phyloP scores from a whole-genome alignment of 2,113 vertebrate genomes.

The Passer montanus region DNA sequence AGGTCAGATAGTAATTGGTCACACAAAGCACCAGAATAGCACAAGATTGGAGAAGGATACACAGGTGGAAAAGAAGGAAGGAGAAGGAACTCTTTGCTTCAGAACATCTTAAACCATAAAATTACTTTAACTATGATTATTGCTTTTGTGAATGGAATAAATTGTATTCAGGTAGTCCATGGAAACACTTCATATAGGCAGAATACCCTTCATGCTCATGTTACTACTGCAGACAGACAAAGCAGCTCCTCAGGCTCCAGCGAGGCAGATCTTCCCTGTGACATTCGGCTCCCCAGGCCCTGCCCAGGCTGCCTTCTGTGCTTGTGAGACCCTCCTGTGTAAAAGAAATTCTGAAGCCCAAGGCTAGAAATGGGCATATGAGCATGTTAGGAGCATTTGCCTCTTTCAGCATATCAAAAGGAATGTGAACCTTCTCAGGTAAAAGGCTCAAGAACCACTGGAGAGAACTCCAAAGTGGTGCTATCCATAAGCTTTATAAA shows the following conservation, averaged over 20 bases:
- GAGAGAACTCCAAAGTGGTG: not conserved
- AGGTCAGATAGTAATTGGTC: not conserved
- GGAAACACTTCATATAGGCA: not conserved
- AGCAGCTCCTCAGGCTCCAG: not conserved
- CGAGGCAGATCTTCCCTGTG: not conserved
- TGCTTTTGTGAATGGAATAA: not conserved
- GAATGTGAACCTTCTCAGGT: not conserved
- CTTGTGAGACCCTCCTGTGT: not conserved
- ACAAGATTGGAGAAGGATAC: not conserved
- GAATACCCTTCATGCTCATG: not conserved
- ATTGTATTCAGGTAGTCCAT: not conserved
- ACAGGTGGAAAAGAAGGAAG: not conserved
- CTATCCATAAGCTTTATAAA: not conserved
- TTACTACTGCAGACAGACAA: not conserved
- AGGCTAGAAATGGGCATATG: not conserved
- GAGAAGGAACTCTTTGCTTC: not conserved
- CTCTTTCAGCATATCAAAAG: not conserved
- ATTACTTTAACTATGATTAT: not conserved
- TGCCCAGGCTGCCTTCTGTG: not conserved
- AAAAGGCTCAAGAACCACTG: not conserved
- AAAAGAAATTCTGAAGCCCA: not conserved
- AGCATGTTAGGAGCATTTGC: not conserved
- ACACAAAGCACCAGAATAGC: not conserved
- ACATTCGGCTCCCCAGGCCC: not conserved
- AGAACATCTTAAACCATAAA: not conserved